Evolutionary conservation across 1,140 invertebrate species (phyloP), one percentile per base, ranked within the genome.

Genomic region (Delia radicum): DNA sequence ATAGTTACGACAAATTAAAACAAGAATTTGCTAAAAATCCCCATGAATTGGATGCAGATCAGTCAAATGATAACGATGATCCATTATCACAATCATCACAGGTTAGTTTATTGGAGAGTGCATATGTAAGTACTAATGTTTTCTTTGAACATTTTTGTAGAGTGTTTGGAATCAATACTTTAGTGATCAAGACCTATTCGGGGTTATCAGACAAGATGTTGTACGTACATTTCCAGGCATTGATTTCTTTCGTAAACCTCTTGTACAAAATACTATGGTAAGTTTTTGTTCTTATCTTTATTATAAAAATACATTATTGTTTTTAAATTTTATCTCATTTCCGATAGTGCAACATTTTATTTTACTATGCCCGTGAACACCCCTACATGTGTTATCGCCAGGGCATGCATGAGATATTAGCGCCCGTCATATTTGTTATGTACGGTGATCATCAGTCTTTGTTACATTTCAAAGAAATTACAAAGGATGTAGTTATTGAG

Each of bases 321-420:
- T 0, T 24, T 55, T 24, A 6, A 15, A 42, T 2, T n/a, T 31
- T 76, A 31, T 67, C 13, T 31, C 0, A 69, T 74, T 74, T 2
- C 3, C 13, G n/a, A n/a, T 21, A 78, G 77, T 80, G 80, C 0
- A 87, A 87, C 77, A 86, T 87, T 26, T 63, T 86, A 0, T 93
- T 94, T 84, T 90, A 91, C 81, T 94, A 93, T 88, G 92, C 93
- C 1, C 89, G 93, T 48, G 88, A 92, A 73, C 90, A 94, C 86
- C 88, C 93, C 0, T 87, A 90, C 27, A 88, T 94, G 74, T 92
- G 92, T 27, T 95, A 95, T 82, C 87, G 92, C 76, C 94, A 95
- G 88, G 94, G 94, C n/a, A 95, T 95, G 94, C 93, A 94, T 85
- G 94, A 95, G 84, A 89, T 95, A 72, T 85, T 95, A 69, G 94